A percentile compares a stretch with the other conserved stretches of the same genome.
These are phyloP conservation scores for Martes martes DNA, from an alignment of 2,113 vertebrate species.

Conservation along the genomic window DNA sequence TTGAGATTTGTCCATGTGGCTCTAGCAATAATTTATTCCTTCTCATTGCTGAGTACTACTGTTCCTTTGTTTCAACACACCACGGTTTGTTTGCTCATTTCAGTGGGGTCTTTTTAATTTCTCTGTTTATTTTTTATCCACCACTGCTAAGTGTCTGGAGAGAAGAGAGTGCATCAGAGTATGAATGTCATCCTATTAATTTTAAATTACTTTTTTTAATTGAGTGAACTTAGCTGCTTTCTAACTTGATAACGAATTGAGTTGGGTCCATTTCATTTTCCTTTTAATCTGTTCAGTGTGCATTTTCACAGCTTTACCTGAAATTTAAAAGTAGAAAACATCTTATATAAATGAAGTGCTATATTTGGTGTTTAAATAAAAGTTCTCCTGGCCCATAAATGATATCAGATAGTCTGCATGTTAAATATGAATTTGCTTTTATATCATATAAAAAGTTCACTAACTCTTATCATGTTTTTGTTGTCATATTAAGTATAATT, in stretches of 20 bases:
- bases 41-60: neutral
- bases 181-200: neutral
- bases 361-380: neutral
- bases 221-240: conserved; percentile 23
- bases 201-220: conserved; percentile 6
- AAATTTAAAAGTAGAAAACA: conserved; percentile 43
- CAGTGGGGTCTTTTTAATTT: neutral
- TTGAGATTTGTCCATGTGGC: neutral
- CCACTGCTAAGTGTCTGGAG: neutral
- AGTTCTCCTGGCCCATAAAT: neutral
- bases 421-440: conserved; percentile 10
- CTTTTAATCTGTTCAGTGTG: neutral
- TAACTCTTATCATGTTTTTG: neutral
- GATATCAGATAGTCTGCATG: neutral
- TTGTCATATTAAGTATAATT: neutral
- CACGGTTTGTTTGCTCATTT: neutral
- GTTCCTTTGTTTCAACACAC: neutral
- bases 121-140: neutral
- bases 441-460: neutral
- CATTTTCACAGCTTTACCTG: neutral
- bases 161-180: neutral
- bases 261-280: conserved; percentile 13
- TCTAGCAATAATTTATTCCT: neutral
- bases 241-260: conserved; percentile 19
- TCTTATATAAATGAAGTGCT: neutral